A percentile compares a stretch with the other conserved stretches of the same genome.
Evolutionary conservation across 2,888 invertebrate species (phyloP).

Genomic region (Epistrophe eligans): DNA sequence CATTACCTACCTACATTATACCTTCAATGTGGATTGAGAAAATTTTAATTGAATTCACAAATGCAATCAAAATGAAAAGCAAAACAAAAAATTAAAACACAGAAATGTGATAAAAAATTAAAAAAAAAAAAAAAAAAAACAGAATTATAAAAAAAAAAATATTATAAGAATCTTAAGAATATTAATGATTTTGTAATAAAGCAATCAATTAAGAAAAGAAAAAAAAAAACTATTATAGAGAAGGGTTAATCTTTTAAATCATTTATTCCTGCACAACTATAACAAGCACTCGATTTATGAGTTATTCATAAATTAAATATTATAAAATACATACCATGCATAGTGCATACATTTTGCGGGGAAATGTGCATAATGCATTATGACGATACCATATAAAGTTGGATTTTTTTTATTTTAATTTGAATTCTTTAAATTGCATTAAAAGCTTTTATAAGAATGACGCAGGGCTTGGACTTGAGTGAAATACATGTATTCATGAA

Average conservation of each 20-base stretch:
- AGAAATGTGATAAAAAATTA: constrained; percentile 2
- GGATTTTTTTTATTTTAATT: constrained; percentile 7
- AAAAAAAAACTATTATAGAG: constrained; percentile 27
- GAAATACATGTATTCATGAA: constrained; percentile 5
- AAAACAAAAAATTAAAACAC: constrained; percentile 4
- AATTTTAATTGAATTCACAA: constrained; percentile 65
- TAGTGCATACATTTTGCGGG: not conserved
- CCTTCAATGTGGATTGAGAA: constrained; percentile 24
- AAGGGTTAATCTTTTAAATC: constrained; percentile 51
- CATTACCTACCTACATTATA: constrained; percentile 22
- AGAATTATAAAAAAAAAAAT: constrained; percentile 11
- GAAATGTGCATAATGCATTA: constrained; percentile 17
- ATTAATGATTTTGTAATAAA: constrained; percentile 69
- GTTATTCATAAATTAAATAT: constrained; percentile 56
- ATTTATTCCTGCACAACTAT: not conserved
- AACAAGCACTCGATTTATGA: constrained; percentile 30
- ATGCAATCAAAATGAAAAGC: constrained; percentile 26
- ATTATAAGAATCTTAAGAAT: constrained; percentile 65
- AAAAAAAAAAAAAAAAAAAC: not conserved
- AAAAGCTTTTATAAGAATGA: constrained; percentile 31
- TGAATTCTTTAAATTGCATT: constrained; percentile 55
- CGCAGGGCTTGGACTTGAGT: not conserved
- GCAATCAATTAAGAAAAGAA: constrained; percentile 56
- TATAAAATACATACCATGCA: constrained; percentile 38
- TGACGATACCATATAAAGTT: constrained; percentile 58